These are phyloP conservation scores for Aspidoscelis tigris DNA, from an alignment of 2,113 vertebrate genomes.

Conservation along the genomic window DNA sequence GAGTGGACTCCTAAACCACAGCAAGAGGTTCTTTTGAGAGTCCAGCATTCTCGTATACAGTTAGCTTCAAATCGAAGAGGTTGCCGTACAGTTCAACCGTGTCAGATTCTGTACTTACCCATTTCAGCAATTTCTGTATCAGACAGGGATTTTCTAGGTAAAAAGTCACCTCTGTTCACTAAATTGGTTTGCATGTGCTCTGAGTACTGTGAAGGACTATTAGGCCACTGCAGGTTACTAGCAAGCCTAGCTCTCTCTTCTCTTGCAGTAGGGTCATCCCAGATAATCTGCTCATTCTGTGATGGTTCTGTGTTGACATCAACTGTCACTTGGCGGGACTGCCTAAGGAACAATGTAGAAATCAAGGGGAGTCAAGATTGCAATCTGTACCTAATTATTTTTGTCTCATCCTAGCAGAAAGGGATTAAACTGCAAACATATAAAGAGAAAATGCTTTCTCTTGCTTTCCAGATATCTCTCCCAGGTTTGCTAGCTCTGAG, in stretches of 20 bases:
- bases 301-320: constrained; percentile 95
- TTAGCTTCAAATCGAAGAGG: neutral
- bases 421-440: too few species aligned
- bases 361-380: neutral
- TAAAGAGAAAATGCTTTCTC: too few species aligned
- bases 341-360: constrained; percentile 72
- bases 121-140: constrained; percentile 84
- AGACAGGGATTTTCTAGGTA: constrained; percentile 75
- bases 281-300: constrained; percentile 96
- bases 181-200: constrained; percentile 72
- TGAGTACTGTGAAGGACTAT: constrained; percentile 87
- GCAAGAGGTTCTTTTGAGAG: too few species aligned
- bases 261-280: constrained; percentile 96
- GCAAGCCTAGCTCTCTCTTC: constrained; percentile 94
- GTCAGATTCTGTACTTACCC: constrained; percentile 74
- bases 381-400: neutral
- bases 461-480: too few species aligned
- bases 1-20: too few species aligned
- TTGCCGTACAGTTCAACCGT: neutral
- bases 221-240: constrained; percentile 94
- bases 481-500: too few species aligned
- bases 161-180: constrained; percentile 60
- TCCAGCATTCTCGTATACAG: neutral
- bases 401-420: too few species aligned
- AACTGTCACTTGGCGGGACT: constrained; percentile 79